A percentile compares a stretch with the other conserved stretches of the same genome.
phyloP scores from a whole-genome alignment of 2,888 invertebrate genomes.

The Calephelis perditalis region DNA sequence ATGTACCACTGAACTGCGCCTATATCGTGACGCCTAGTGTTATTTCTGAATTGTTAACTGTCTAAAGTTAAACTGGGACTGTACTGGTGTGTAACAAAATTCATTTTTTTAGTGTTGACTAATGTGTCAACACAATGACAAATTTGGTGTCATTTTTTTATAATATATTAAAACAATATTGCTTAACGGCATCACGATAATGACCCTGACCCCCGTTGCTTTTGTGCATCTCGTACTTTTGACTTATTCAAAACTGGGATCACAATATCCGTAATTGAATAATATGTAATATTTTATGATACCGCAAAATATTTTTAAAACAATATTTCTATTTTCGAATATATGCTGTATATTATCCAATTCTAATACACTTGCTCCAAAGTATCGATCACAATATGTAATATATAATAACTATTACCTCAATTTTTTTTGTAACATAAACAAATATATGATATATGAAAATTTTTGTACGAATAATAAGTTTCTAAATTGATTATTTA shows the following conservation, averaged over 20 bases:
- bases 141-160: too few species aligned
- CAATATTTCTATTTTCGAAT: constrained; percentile 15
- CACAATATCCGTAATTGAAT: constrained; percentile 23
- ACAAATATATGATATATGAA: too few species aligned
- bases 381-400: neutral
- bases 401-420: too few species aligned
- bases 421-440: too few species aligned
- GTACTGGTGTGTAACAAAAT: too few species aligned
- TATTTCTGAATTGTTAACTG: neutral
- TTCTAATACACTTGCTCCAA: constrained; percentile 2
- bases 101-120: too few species aligned
- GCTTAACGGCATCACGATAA: constrained; percentile 20
- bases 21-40: constrained; percentile 16
- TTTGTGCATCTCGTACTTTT: constrained; percentile 42
- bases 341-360: constrained; percentile 10
- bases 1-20: constrained; percentile 9
- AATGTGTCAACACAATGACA: too few species aligned
- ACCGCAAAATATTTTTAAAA: neutral
- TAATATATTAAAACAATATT: neutral
- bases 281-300: constrained; percentile 5
- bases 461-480: too few species aligned
- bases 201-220: constrained; percentile 15
- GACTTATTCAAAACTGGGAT: constrained; percentile 45
- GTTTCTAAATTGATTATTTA: too few species aligned
- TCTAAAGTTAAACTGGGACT: too few species aligned